Evolutionary conservation across 2,888 invertebrate genomes (phyloP), one percentile per base, ranked within the genome.

Genomic region (Metallyticus violacea): DNA sequence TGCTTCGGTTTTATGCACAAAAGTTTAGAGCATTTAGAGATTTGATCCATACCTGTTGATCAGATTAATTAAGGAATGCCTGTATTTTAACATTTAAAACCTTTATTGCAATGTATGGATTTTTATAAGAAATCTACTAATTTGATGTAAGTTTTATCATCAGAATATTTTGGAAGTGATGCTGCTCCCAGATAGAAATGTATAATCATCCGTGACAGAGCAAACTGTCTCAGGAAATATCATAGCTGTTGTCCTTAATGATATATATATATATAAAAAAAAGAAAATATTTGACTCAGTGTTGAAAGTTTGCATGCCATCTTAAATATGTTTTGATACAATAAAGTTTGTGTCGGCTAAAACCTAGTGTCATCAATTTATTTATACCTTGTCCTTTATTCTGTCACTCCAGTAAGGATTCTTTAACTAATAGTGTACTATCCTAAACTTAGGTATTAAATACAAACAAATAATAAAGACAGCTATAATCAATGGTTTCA

Each of bases 301-400:
- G 40, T 62, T 62, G 15, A 62, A 62, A 62, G 40, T 62, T 62
- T 62, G 40, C 40, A 62, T 62, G 40, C 40, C 40, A 62, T 62
- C 76, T 85, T 85, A 30, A 85, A 85, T 85, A 85, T 85, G 77
- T 85, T 85, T 85, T 85, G 85, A 85, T 85, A 85, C 78, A 85
- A 78, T 85, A 85, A 85, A 85, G n/a, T 77, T 62, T 62, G 40
- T 62, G 40, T 62, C 40, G 40, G 22, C 40, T 62, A 62, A 62
- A 62, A 62, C n/a, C n/a, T n/a, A n/a, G n/a, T n/a, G 15, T 62
- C 22, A 22, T 62, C 40, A 15, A 62, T 22, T 62, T 62, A 2
- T 15, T 62, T 62, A 15, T 22, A 62, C 40, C 40, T 62, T 62
- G 3, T 15, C 40, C 15, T 62, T 62, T 62, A 4, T 62, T 15